Evolutionary conservation across 2,888 invertebrate species (phyloP).

Genomic region (Thera britannica): DNA sequence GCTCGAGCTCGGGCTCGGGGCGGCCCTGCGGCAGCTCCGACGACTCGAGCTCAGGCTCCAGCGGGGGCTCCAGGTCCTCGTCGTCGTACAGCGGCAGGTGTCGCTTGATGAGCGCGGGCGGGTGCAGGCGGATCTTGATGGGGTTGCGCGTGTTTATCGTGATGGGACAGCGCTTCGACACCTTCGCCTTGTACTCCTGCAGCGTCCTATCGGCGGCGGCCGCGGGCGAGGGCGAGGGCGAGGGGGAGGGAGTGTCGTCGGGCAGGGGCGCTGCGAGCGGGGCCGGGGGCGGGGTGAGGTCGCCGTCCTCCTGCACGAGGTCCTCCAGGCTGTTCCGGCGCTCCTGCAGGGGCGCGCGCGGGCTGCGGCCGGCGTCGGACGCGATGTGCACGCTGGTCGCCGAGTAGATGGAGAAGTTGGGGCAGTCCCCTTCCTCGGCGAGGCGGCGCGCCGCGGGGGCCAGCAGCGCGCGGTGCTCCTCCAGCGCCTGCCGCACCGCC

Average conservation of each 20-base stretch:
- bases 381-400: constrained; percentile 91
- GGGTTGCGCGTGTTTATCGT: constrained; percentile 71
- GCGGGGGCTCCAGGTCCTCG: constrained; percentile 64
- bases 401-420: constrained; percentile 94
- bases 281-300: constrained; percentile 33
- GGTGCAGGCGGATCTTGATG: constrained; percentile 73
- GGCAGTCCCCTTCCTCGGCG: constrained; percentile 88
- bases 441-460: constrained; percentile 33
- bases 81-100: constrained; percentile 83
- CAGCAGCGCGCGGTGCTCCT: constrained; percentile 67
- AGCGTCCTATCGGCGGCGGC: neutral
- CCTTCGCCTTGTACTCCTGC: constrained; percentile 65
- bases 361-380: constrained; percentile 62
- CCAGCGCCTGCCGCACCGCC: constrained; percentile 70
- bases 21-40: neutral
- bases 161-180: constrained; percentile 72
- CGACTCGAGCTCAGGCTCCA: constrained; percentile 45
- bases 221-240: constrained; percentile 11
- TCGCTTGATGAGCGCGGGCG: constrained; percentile 80
- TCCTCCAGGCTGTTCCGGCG: constrained; percentile 50
- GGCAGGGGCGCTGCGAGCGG: constrained; percentile 8
- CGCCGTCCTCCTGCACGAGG: constrained; percentile 61
- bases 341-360: constrained; percentile 38
- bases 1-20: neutral
- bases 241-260: constrained; percentile 1